Base-by-base conservation (phyloP, 2,888 invertebrate species). In the Tubulanus polymorphus region DNA sequence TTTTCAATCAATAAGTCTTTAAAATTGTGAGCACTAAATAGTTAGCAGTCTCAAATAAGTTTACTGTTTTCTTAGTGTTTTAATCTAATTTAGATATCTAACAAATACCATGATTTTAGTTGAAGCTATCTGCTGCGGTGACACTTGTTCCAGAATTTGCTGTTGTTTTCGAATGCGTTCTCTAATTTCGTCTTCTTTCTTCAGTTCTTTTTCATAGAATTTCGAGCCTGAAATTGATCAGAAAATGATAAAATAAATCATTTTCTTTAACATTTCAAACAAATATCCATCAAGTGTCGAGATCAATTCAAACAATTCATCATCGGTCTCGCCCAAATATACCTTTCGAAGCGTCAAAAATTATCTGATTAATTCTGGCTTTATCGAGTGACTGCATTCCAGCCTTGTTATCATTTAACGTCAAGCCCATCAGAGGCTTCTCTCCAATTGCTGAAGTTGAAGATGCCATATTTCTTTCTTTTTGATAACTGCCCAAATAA, bases 191-290 rank as follows among this genome's bases (percentile, higher is more conserved):
- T 80, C 71, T 62, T 83, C 82, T 60, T 81, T 79, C 71, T 69
- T 81, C 76, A 66, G 73, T 65, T 83, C 81, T 70, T 83, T 82
- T 53, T 79, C 76, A 67, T 81, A 83, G 72, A 80, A 85, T 54
- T 79, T 80, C 5, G 83, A 83, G 1, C 83, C 84, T 74, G 73
- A 1, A 58, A 52, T 18, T 48, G 35, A 20, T 12, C 20, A 45
- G 20, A n/a, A 8, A 20, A 18, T n/a, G n/a, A 10, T n/a, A 32
- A n/a, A 12, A 12, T 32, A 12, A 18, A 41, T 20, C 6, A 23
- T 23, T 3, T 41, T 23, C 23, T 23, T 41, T 23, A 8, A 3
- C 41, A 20, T 41, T 5, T 15, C 35, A 32, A 32, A 12, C 41
- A 5, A 41, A 41, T 3, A 8, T 41, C 3, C 15, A 18, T 41